These are phyloP conservation scores for Spisula solida DNA, from an alignment of 2,888 invertebrate genomes.

Conservation along the genomic window DNA sequence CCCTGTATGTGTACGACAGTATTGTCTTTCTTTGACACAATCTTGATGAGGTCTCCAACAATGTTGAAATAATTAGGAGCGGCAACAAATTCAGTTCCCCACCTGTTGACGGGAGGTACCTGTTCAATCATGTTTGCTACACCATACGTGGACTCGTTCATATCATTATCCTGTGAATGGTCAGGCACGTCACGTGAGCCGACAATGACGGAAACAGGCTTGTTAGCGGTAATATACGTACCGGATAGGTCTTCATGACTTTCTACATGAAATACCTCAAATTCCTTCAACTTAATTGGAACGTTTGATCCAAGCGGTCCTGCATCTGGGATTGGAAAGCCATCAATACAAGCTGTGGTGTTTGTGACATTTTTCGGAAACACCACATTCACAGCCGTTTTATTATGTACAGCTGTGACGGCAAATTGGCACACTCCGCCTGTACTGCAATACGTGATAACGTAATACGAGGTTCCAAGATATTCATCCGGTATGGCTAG, in stretches of 20 bases:
- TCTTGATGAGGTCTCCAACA: conserved; percentile 62
- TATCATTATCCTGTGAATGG: not conserved
- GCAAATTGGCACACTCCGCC: conserved; percentile 67
- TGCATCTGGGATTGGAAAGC: not conserved
- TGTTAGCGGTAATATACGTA: conserved; percentile 59
- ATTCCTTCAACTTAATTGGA: conserved; percentile 39
- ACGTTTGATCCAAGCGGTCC: conserved; percentile 22
- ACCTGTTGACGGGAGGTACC: conserved; percentile 69
- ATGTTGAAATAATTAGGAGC: conserved; percentile 55
- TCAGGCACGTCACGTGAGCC: conserved; percentile 57
- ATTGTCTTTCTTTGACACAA: conserved; percentile 45
- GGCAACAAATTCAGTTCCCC: conserved; percentile 67
- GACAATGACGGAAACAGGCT: conserved; percentile 59
- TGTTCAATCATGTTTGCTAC: conserved; percentile 62
- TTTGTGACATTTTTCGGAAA: not conserved
- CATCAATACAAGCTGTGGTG: not conserved
- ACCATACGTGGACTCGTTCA: not conserved
- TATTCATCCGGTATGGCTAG: conserved; percentile 58
- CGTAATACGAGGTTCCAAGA: conserved; percentile 65
- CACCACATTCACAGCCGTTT: conserved; percentile 52
- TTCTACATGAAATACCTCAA: conserved; percentile 59
- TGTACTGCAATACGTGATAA: conserved; percentile 61
- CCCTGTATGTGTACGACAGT: conserved; percentile 61
- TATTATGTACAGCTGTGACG: conserved; percentile 48
- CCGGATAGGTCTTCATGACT: conserved; percentile 66